A percentile compares a stretch with the other conserved stretches of the same genome.
Conservation (phyloP, 2,888 invertebrate species). For the Calliopum simillimum region DNA sequence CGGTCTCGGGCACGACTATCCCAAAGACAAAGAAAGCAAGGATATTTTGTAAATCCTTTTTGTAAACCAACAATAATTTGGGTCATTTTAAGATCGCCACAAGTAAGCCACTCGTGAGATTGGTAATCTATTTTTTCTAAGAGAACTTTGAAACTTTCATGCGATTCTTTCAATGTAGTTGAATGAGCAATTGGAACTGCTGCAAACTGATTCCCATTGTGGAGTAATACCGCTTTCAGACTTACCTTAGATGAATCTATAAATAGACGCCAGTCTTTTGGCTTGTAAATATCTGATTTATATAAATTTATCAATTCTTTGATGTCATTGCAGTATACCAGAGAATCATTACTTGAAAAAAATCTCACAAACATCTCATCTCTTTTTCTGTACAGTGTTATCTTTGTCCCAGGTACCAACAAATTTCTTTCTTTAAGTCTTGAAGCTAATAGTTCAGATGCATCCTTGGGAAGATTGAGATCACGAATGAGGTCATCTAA, state of each 20-base stretch:
- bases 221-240: slow-evolving; percentile 11
- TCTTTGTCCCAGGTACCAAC: background rate
- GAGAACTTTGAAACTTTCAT: too few species aligned
- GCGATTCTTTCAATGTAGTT: too few species aligned
- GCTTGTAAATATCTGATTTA: background rate
- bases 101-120: too few species aligned
- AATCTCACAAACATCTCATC: background rate
- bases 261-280: slow-evolving; percentile 16
- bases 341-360: background rate
- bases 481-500: slow-evolving; percentile 6
- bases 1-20: too few species aligned
- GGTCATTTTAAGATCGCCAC: too few species aligned
- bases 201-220: too few species aligned
- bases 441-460: slow-evolving; percentile 2
- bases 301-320: background rate
- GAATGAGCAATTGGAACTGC: too few species aligned
- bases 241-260: slow-evolving; percentile 2
- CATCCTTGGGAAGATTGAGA: background rate
- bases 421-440: background rate
- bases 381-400: background rate
- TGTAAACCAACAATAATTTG: too few species aligned
- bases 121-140: too few species aligned
- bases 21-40: too few species aligned
- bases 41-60: too few species aligned
- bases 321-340: slow-evolving; percentile 15